Conservation (phyloP, 2,113 vertebrate species). For the Gallinago media region DNA sequence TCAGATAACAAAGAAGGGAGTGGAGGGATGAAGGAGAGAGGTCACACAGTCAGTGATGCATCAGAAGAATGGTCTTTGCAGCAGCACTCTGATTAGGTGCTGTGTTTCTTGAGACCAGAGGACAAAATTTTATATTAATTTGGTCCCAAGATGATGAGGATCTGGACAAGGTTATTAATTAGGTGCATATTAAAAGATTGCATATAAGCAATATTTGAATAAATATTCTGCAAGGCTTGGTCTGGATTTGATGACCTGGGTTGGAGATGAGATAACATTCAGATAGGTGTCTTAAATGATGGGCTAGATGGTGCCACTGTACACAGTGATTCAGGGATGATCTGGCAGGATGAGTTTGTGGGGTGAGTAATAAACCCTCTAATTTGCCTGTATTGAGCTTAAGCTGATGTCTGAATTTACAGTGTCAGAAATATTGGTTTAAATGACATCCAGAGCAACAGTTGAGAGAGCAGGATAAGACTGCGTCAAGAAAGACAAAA, state of each 20-base stretch:
- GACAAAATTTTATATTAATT: neutral
- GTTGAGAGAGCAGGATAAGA: neutral
- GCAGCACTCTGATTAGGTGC: neutral
- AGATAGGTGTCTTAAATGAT: neutral
- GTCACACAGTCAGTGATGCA: neutral
- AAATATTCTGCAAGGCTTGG: neutral
- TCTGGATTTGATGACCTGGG: neutral
- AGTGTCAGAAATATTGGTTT: neutral
- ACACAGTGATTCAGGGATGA: neutral
- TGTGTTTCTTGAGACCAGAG: neutral
- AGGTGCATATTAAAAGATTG: neutral
- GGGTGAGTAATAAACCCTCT: neutral
- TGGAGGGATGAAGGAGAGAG: neutral
- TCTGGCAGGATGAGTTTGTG: neutral
- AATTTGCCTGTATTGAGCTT: neutral
- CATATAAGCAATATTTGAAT: neutral
- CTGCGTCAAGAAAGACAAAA: neutral
- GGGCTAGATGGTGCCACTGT: neutral
- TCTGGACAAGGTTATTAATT: neutral
- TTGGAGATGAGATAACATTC: neutral
- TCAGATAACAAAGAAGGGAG: neutral
- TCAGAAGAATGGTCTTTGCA: neutral
- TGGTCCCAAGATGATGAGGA: neutral
- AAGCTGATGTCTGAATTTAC: neutral
- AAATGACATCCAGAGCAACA: neutral